Evolutionary conservation across 2,888 invertebrate genomes (phyloP).

Genomic region (Acanthococcus lagerstroemiae): DNA sequence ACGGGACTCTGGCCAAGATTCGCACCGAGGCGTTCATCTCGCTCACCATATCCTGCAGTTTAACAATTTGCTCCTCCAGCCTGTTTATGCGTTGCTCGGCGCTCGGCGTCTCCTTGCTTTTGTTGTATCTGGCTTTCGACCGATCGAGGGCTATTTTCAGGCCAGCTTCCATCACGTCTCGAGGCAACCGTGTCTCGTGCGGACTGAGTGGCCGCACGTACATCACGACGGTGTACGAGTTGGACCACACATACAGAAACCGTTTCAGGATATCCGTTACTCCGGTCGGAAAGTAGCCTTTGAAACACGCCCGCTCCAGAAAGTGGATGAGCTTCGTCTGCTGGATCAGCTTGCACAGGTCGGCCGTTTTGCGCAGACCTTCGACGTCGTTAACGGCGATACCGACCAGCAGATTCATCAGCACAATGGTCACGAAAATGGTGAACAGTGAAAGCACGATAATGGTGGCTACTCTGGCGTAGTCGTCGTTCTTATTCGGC

Average conservation of each 20-base stretch:
- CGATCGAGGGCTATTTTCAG: constrained; percentile 56
- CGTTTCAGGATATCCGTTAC: constrained; percentile 64
- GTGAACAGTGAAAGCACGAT: constrained; percentile 64
- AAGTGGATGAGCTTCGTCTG: constrained; percentile 77
- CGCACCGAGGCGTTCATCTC: background rate
- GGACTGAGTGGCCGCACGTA: constrained; percentile 76
- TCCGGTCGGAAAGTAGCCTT: constrained; percentile 66
- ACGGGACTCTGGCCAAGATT: background rate
- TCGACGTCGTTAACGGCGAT: constrained; percentile 82
- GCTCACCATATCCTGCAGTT: background rate
- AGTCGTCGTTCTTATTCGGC: constrained; percentile 59
- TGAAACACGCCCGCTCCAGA: constrained; percentile 69
- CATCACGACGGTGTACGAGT: constrained; percentile 68
- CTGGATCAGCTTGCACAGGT: constrained; percentile 67
- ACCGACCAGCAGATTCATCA: constrained; percentile 77
- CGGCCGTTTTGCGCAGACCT: constrained; percentile 73
- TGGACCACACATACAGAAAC: constrained; percentile 68
- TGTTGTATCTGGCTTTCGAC: constrained; percentile 2
- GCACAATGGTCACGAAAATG: constrained; percentile 71
- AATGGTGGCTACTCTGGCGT: constrained; percentile 50
- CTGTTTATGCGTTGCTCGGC: background rate
- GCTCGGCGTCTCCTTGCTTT: background rate
- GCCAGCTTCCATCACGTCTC: constrained; percentile 67
- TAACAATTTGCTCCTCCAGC: constrained; percentile 5
- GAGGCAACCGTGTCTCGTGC: constrained; percentile 66